Evolutionary conservation across 2,888 invertebrate species (phyloP).

Genomic region (Mylabris sibirica): DNA sequence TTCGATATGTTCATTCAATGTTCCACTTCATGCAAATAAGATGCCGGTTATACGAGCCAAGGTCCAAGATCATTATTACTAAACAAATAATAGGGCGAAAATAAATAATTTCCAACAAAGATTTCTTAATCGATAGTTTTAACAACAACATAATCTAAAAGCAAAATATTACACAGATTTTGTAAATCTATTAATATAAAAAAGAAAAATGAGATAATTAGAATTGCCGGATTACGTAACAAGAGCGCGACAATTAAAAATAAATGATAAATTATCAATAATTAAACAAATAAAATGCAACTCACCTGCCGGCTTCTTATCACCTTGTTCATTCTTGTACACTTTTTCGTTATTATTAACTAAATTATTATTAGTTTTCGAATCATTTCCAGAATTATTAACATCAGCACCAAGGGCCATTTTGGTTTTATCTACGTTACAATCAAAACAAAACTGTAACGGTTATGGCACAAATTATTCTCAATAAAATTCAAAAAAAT

Average conservation of each 20-base stretch:
- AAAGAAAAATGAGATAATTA: neutral
- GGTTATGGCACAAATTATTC: neutral
- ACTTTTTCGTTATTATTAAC: constrained; percentile 38
- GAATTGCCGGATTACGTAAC: constrained; percentile 33
- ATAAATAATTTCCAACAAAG: constrained; percentile 12
- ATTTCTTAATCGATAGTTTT: constrained; percentile 16
- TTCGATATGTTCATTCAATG: neutral
- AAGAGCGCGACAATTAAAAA: constrained; percentile 15
- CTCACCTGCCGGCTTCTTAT: constrained; percentile 39
- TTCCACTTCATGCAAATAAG: constrained; percentile 36
- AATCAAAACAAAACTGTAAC: neutral
- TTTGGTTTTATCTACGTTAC: constrained; percentile 30
- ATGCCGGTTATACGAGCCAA: constrained; percentile 34
- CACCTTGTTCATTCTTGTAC: constrained; percentile 38
- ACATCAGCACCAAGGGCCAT: constrained; percentile 55
- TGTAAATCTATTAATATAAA: neutral
- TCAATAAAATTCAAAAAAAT: neutral
- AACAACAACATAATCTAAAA: constrained; percentile 3
- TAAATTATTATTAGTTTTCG: constrained; percentile 42
- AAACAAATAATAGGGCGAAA: constrained; percentile 23
- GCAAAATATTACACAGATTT: neutral
- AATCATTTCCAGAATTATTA: constrained; percentile 44
- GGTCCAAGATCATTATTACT: constrained; percentile 38
- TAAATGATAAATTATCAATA: neutral
- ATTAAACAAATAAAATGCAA: constrained; percentile 17